Conservation (phyloP, 2,113 vertebrate species). For the Monopterus albus region DNA sequence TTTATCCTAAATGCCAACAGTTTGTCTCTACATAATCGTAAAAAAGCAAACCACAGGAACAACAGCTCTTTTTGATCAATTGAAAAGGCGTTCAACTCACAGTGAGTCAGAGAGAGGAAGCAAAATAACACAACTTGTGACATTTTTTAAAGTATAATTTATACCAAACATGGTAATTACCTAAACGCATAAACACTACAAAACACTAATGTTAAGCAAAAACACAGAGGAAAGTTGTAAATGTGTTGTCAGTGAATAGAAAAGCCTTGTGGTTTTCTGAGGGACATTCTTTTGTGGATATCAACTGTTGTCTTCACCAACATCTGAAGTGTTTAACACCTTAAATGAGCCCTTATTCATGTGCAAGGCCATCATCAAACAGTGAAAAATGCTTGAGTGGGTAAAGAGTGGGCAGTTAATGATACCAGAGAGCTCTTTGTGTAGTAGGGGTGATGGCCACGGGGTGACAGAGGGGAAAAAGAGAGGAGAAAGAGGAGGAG, state of each 20-base stretch:
- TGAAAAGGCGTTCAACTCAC: background rate
- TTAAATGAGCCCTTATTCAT: conserved; percentile 32
- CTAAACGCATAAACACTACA: conserved; percentile 7
- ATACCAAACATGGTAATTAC: conserved; percentile 14
- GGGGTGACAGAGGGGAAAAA: conserved; percentile 29
- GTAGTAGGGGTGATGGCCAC: conserved; percentile 44
- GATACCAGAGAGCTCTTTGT: conserved; percentile 60
- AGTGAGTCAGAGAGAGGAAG: background rate
- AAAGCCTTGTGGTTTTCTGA: conserved; percentile 48
- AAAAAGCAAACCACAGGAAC: background rate
- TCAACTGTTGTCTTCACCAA: conserved; percentile 42
- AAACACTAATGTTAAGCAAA: background rate
- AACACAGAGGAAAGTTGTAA: background rate
- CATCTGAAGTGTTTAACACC: conserved; percentile 42
- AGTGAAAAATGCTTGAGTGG: conserved; percentile 44
- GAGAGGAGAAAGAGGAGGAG: conserved; percentile 28
- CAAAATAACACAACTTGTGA: conserved; percentile 6
- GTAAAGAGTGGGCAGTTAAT: conserved; percentile 57
- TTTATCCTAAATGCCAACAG: conserved; percentile 19
- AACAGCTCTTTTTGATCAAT: background rate
- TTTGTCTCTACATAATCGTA: background rate
- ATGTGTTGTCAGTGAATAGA: conserved; percentile 2
- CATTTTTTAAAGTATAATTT: conserved; percentile 14
- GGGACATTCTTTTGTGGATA: conserved; percentile 48
- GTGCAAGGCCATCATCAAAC: conserved; percentile 38